These are phyloP conservation scores for Solenopsis fugax DNA, from an alignment of 1,140 invertebrate species.

Conservation along the genomic window DNA sequence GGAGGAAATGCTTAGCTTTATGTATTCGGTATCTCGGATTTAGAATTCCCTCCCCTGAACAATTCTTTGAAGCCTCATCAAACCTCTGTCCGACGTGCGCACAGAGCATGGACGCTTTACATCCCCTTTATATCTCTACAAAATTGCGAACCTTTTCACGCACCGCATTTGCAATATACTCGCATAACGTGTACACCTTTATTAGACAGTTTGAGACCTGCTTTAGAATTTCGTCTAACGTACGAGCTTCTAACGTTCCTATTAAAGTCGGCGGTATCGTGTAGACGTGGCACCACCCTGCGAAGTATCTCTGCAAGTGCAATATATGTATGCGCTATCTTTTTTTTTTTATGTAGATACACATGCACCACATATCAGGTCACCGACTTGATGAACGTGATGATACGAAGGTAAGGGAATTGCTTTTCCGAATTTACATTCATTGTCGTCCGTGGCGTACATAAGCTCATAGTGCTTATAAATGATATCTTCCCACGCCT, in stretches of 20 bases:
- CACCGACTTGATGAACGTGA: constrained; percentile 74
- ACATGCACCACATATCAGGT: neutral
- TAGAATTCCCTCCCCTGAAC: neutral
- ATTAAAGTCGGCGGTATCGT: constrained; percentile 69
- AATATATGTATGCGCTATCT: constrained; percentile 1
- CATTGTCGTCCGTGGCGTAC: constrained; percentile 7
- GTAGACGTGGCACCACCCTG: constrained; percentile 69
- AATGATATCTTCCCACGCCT: constrained; percentile 78
- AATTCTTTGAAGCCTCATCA: constrained; percentile 10
- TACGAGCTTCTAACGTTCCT: constrained; percentile 59
- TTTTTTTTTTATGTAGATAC: constrained; percentile 1
- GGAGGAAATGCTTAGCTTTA: neutral
- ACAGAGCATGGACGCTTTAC: neutral
- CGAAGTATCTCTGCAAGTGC: constrained; percentile 73
- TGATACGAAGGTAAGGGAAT: constrained; percentile 73
- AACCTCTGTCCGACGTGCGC: neutral
- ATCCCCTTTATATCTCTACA: neutral
- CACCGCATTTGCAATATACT: constrained; percentile 61
- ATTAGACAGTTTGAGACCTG: constrained; percentile 73
- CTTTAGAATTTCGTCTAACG: constrained; percentile 68
- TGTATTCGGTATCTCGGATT: neutral
- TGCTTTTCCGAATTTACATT: constrained; percentile 65
- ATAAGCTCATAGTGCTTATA: constrained; percentile 73
- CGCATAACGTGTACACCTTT: constrained; percentile 76
- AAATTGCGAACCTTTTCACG: constrained; percentile 44